phyloP scores from a whole-genome alignment of 1,140 invertebrate species.

The Lineus longissimus region DNA sequence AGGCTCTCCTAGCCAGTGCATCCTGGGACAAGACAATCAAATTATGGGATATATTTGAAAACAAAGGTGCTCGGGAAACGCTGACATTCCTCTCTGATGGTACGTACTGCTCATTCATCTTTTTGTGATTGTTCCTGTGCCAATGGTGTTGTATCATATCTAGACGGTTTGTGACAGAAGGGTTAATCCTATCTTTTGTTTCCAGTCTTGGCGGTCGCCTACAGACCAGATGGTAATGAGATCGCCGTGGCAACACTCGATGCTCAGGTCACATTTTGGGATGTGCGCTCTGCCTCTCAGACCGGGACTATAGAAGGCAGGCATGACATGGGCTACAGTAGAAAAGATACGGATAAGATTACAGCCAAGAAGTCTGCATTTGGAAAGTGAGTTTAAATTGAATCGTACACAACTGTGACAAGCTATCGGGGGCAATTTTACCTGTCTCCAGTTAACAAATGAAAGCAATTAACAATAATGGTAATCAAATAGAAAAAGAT shows the following conservation, averaged over 20 bases:
- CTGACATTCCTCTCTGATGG: conserved; percentile 77
- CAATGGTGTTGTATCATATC: too few relatives aligned
- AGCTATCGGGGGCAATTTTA: not conserved
- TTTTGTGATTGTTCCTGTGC: conserved; percentile 11
- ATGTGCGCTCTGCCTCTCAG: conserved; percentile 68
- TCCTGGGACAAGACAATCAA: conserved; percentile 93
- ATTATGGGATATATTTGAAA: conserved; percentile 87
- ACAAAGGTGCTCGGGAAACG: conserved; percentile 75
- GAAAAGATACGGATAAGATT: conserved; percentile 78
- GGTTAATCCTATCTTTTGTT: conserved; percentile 15
- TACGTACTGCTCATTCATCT: conserved; percentile 27
- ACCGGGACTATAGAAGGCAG: conserved; percentile 78
- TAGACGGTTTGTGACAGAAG: not conserved
- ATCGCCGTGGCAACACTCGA: conserved; percentile 87
- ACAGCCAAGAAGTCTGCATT: conserved; percentile 79
- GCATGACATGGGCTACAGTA: conserved; percentile 79
- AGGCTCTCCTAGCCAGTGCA: conserved; percentile 74
- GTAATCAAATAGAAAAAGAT: too few relatives aligned
- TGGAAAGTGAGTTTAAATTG: conserved; percentile 68
- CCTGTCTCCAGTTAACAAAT: not conserved
- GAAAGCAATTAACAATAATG: too few relatives aligned
- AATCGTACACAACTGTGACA: too few relatives aligned
- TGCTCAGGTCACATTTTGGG: conserved; percentile 83
- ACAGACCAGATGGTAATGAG: conserved; percentile 84
- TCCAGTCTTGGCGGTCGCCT: conserved; percentile 69